Evolutionary conservation across 2,797 vertebrate genomes (phyloP).

Genomic region (Sciurus vulgaris): DNA sequence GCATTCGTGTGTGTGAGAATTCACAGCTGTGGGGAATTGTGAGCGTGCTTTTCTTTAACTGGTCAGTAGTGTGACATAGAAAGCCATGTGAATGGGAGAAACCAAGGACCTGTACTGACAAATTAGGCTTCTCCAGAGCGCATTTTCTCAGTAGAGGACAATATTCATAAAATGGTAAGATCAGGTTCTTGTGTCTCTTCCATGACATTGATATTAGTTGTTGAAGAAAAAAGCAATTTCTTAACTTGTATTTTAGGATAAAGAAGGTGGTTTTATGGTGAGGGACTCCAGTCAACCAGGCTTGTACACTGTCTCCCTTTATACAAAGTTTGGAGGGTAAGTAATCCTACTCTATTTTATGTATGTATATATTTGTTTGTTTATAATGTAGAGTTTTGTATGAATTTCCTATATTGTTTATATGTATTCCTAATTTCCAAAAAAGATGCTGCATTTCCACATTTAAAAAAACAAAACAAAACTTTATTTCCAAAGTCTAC

Average conservation of each 20-base stretch:
- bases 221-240: background rate
- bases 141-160: background rate
- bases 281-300: constrained; percentile 94
- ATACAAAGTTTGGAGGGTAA: constrained; percentile 93
- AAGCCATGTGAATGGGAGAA: background rate
- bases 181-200: background rate
- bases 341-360: constrained; percentile 70
- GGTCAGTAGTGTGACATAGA: background rate
- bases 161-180: background rate
- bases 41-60: background rate
- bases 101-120: background rate
- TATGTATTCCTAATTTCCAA: constrained; percentile 10
- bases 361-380: background rate
- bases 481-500: constrained; percentile 1
- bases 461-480: constrained; percentile 1
- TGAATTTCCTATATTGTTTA: background rate
- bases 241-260: constrained; percentile 91
- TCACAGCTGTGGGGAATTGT: background rate
- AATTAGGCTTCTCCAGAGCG: background rate
- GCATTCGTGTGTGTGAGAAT: background rate
- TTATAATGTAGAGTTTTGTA: background rate
- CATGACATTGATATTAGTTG: background rate
- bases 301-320: constrained; percentile 95
- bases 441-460: background rate
- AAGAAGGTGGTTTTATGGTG: constrained; percentile 96